Evolutionary conservation across 2,797 vertebrate genomes (phyloP).

Genomic region (Eospalax fontanierii): DNA sequence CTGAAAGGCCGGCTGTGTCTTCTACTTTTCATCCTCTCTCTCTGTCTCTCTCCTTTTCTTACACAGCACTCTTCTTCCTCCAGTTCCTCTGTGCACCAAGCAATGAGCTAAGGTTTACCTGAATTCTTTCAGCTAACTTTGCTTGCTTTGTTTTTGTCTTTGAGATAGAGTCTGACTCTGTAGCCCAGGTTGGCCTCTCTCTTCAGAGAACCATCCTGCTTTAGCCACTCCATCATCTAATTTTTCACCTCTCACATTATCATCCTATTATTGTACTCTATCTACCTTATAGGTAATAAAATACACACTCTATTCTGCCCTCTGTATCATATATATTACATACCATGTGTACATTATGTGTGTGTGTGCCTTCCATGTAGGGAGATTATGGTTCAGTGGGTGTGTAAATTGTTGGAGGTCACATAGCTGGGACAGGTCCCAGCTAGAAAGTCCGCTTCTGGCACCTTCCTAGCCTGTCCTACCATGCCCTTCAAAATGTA

Average conservation of each 20-base stretch:
- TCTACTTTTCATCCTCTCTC: background rate
- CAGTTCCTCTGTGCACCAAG: background rate
- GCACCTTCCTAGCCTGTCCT: fast-evolving
- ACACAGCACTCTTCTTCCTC: background rate
- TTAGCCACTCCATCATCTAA: background rate
- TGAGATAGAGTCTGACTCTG: background rate
- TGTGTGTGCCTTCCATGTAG: background rate
- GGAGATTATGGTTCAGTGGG: background rate
- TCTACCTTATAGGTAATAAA: background rate
- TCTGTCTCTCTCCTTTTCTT: background rate
- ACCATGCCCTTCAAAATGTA: background rate
- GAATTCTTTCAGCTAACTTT: background rate
- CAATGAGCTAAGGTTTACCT: background rate
- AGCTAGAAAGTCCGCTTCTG: background rate
- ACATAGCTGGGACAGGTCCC: background rate
- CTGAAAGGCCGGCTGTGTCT: background rate
- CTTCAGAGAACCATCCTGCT: background rate
- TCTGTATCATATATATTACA: background rate
- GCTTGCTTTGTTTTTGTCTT: background rate
- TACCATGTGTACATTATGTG: background rate
- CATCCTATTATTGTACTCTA: background rate
- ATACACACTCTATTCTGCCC: no score
- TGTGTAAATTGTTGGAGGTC: background rate
- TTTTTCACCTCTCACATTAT: background rate
- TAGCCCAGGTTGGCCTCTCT: background rate